Percentiles rank a stretch among this genome's conserved stretches.
Evolutionary conservation across 2,888 invertebrate species (phyloP).

Genomic region (Dynastes hyllus): DNA sequence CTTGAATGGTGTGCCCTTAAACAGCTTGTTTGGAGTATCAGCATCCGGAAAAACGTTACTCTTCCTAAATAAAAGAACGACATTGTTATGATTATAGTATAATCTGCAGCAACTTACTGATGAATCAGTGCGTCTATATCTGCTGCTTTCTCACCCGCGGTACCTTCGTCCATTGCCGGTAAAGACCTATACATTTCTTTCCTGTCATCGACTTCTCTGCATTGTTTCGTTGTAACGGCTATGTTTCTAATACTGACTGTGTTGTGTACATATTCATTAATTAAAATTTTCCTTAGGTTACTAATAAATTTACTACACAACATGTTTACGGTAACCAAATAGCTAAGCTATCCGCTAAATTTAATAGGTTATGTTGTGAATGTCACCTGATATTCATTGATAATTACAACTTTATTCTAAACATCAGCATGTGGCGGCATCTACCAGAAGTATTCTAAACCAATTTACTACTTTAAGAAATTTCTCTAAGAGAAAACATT

Average conservation of each 20-base stretch:
- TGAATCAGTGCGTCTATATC: conserved; percentile 80
- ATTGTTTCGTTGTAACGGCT: conserved; percentile 50
- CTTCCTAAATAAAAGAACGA: conserved; percentile 73
- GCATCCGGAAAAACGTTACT: conserved; percentile 83
- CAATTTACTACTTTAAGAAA: too few species aligned
- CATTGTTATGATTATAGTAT: not conserved
- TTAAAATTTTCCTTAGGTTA: conserved; percentile 40
- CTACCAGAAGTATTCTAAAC: too few species aligned
- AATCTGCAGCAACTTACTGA: conserved; percentile 72
- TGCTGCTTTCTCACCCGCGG: conserved; percentile 81
- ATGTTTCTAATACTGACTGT: conserved; percentile 49
- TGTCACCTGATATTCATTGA: conserved; percentile 7
- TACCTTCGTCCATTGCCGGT: conserved; percentile 81
- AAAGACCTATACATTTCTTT: conserved; percentile 74
- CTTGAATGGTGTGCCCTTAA: conserved; percentile 84
- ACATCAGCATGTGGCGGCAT: too few species aligned
- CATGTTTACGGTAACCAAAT: conserved; percentile 36
- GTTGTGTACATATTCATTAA: conserved; percentile 20
- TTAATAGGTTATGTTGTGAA: conserved; percentile 16
- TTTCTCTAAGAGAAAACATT: too few species aligned
- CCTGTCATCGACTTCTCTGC: conserved; percentile 72
- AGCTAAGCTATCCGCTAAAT: not conserved
- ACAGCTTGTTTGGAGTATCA: conserved; percentile 81
- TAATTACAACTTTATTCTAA: not conserved
- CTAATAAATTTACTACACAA: conserved; percentile 37